phyloP scores from a whole-genome alignment of 2,797 vertebrate species.

The Nasua narica region DNA sequence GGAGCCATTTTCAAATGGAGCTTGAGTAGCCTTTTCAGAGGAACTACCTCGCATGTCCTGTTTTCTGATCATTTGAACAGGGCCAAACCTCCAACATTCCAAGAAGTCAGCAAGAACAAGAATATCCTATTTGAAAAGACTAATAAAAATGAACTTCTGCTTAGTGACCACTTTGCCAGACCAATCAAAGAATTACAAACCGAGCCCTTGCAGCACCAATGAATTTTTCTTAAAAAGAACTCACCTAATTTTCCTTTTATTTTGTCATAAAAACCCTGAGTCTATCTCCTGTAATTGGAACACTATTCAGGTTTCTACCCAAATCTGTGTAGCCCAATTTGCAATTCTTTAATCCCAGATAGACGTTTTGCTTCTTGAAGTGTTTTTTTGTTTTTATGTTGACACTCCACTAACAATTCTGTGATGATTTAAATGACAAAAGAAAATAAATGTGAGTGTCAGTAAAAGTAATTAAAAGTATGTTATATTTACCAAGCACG shows the following conservation, averaged over 20 bases:
- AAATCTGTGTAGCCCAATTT: not conserved
- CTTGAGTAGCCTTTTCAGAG: not conserved
- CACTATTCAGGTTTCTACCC: not conserved
- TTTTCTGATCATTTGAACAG: not conserved
- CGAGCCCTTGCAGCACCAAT: not conserved
- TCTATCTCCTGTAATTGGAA: not conserved
- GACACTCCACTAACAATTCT: constrained; percentile 60
- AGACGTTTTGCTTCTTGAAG: not conserved
- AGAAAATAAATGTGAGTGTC: constrained; percentile 71
- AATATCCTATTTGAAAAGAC: not conserved
- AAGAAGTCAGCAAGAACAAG: not conserved
- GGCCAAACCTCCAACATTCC: not conserved
- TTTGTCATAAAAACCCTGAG: not conserved
- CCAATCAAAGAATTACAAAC: not conserved
- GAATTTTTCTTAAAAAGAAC: not conserved
- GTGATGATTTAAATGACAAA: constrained; percentile 77
- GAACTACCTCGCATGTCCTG: not conserved
- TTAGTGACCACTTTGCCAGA: not conserved
- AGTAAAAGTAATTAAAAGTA: constrained; percentile 75
- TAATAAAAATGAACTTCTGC: not conserved
- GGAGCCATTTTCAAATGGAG: not conserved
- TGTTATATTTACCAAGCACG: constrained; percentile 60
- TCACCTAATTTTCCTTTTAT: not conserved
- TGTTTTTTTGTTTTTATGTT: not conserved
- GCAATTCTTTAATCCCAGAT: not conserved